Conservation (phyloP, 2,888 invertebrate genomes). For the Geotrupes spiniger region DNA sequence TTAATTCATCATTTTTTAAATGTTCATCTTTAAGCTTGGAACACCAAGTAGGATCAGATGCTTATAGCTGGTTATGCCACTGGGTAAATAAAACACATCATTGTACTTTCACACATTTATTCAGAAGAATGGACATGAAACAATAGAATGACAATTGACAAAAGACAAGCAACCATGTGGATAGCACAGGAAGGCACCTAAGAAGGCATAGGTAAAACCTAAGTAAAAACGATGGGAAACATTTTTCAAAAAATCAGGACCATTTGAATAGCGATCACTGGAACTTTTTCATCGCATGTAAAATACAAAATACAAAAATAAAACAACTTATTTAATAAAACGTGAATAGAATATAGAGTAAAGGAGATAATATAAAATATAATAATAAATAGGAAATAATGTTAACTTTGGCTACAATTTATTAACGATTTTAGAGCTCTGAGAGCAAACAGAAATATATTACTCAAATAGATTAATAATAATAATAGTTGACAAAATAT, state of each 20-base stretch:
- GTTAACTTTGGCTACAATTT: conserved; percentile 49
- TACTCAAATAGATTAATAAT: conserved; percentile 16
- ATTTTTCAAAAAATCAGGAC: too few species aligned
- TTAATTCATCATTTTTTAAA: too few species aligned
- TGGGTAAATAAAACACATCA: conserved; percentile 13
- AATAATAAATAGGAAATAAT: conserved; percentile 44
- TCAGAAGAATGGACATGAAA: conserved; percentile 40
- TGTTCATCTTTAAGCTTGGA: too few species aligned
- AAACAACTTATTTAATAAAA: conserved; percentile 19
- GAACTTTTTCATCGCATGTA: conserved; percentile 2
- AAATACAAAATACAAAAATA: conserved; percentile 29
- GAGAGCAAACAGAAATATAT: conserved; percentile 29
- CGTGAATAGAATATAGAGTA: conserved; percentile 21
- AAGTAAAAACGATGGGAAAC: conserved; percentile 4
- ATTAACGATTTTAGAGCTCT: conserved; percentile 32
- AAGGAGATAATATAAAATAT: conserved; percentile 14
- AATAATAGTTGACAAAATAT: conserved; percentile 19
- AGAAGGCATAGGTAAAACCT: conserved; percentile 33
- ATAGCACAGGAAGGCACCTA: conserved; percentile 40
- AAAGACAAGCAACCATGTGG: conserved; percentile 32
- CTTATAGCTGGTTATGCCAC: too few species aligned
- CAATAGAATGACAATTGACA: conserved; percentile 29
- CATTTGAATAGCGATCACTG: too few species aligned
- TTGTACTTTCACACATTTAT: conserved; percentile 44
- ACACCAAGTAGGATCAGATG: too few species aligned